These are phyloP conservation scores for Cheilosia impressa DNA, from an alignment of 2,888 invertebrate species.

Conservation along the genomic window DNA sequence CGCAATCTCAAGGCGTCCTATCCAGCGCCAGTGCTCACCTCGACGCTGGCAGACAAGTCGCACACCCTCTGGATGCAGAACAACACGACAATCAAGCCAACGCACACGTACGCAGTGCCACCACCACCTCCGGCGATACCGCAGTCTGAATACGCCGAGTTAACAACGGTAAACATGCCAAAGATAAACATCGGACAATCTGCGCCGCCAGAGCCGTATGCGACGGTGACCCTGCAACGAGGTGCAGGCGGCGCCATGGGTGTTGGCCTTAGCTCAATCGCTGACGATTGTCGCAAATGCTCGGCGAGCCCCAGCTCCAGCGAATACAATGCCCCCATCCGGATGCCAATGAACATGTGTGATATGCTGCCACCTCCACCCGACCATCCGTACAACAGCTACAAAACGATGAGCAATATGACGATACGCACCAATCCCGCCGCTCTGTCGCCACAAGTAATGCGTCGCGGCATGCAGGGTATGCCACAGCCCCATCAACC, in stretches of 20 bases:
- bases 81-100: conserved; percentile 77
- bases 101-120: conserved; percentile 76
- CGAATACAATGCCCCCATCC: conserved; percentile 83
- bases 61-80: conserved; percentile 78
- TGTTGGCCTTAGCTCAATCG: conserved; percentile 84
- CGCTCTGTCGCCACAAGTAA: conserved; percentile 78
- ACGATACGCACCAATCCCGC: conserved; percentile 79
- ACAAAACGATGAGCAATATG: conserved; percentile 77
- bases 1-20: conserved; percentile 78
- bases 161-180: conserved; percentile 75
- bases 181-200: conserved; percentile 73
- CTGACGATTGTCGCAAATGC: conserved; percentile 85
- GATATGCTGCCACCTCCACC: conserved; percentile 86
- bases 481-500: conserved; percentile 76
- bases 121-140: conserved; percentile 65
- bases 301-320: conserved; percentile 85
- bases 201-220: conserved; percentile 78
- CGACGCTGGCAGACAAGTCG: conserved; percentile 78
- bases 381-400: conserved; percentile 83
- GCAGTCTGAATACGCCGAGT: conserved; percentile 77
- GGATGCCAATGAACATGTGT: conserved; percentile 86
- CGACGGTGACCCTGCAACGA: conserved; percentile 78
- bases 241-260: conserved; percentile 76
- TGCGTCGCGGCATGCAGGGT: conserved; percentile 75
- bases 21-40: conserved; percentile 75